Base-by-base conservation (phyloP, 2,797 vertebrate species). In the Notoglanidium macrostoma region DNA sequence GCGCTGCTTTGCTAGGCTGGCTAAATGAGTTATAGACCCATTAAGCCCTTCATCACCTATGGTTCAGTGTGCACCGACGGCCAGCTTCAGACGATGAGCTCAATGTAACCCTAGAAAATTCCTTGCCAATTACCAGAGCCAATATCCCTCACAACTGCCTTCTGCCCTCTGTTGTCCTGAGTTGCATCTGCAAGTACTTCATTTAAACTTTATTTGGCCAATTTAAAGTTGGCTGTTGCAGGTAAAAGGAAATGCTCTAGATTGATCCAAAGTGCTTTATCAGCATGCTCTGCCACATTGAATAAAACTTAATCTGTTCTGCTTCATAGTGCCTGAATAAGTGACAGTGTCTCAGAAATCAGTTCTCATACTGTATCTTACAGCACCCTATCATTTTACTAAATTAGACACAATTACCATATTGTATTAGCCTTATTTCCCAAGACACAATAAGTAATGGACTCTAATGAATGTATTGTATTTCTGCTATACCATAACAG, bases 11-110 rank as follows among this genome's bases (percentile, higher is more conserved):
- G 82, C 91, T 89, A 92, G 91, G 85, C 90, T 88, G 86, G 85
- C 87, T 92, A 94, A 94, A 95, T 93, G 92, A 94, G 89, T 95
- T 94, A 94, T 94, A 92, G 91, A 92, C 89, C 93, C 93, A 94
- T 95, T 95, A 93, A 91, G 91, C 91, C 93, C 91, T 91, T 93
- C 94, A 93, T 93, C 92, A 93, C 90, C 91, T 89, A 87, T 78
- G 72, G 92, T 94, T 94, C 92, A 92, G 92, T 92, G 91, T 85
- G 89, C 90, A 90, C 92, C 88, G 90, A 92, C 89, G 83, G 79
- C 77, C 51, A 70, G 89, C 54, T 77, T 35, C 46, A 80, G 40
- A 84, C 26, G 23, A 86, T 32, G 81, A 89, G 79, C 77, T 73
- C 10, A 17, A 72, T 83, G 87, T 55, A 90, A 88, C 68, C 26